These are phyloP conservation scores for Meandrusa payeni DNA, from an alignment of 2,888 invertebrate genomes.

Conservation along the genomic window DNA sequence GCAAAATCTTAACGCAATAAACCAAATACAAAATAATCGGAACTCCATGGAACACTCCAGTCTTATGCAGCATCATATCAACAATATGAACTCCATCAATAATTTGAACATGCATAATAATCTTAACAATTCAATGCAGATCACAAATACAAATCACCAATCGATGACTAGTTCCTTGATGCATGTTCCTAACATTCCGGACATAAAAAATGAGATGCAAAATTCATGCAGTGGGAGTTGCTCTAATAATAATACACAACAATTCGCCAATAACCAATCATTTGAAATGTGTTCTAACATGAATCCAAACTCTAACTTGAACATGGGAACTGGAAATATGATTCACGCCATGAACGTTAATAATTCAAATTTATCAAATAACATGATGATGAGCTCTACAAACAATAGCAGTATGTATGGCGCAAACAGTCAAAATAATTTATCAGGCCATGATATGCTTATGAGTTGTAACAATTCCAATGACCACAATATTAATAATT, in stretches of 20 bases:
- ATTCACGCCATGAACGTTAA: slow-evolving; percentile 66
- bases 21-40: slow-evolving; percentile 68
- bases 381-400: slow-evolving; percentile 65
- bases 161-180: slow-evolving; percentile 63
- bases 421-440: slow-evolving; percentile 49
- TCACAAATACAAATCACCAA: slow-evolving; percentile 60
- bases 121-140: slow-evolving; percentile 62
- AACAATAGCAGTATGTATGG: slow-evolving; percentile 61
- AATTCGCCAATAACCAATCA: slow-evolving; percentile 55
- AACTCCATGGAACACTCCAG: slow-evolving; percentile 65
- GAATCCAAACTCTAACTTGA: slow-evolving; percentile 55
- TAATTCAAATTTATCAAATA: slow-evolving; percentile 58
- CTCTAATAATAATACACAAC: slow-evolving; percentile 59
- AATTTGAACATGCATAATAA: slow-evolving; percentile 69
- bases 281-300: slow-evolving; percentile 69
- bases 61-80: slow-evolving; percentile 72
- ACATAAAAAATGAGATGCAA: slow-evolving; percentile 73
- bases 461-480: slow-evolving; percentile 66
- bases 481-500: slow-evolving; percentile 61
- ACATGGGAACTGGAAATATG: slow-evolving; percentile 56
- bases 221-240: slow-evolving; percentile 71
- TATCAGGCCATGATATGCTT: slow-evolving; percentile 64
- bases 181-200: slow-evolving; percentile 70
- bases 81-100: slow-evolving; percentile 56
- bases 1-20: slow-evolving; percentile 65